Conservation (phyloP, 2,888 invertebrate species). For the Pogonocherus hispidulus region DNA sequence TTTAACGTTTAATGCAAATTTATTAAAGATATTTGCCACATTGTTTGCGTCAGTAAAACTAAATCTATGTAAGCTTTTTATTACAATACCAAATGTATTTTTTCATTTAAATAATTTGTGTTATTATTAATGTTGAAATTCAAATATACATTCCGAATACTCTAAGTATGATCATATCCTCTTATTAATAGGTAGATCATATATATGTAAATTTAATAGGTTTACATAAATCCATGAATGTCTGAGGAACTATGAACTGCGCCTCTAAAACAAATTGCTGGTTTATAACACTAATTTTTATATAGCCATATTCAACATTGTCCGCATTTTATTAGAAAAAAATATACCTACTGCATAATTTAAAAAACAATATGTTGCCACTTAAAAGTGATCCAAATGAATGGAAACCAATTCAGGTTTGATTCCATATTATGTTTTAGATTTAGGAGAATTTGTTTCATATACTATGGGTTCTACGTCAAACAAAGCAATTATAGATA, state of each 20-base stretch:
- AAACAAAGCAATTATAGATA: too few relatives aligned
- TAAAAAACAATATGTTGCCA: too few relatives aligned
- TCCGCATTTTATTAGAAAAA: too few relatives aligned
- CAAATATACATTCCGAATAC: conserved; percentile 12
- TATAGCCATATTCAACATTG: neutral
- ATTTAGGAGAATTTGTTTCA: too few relatives aligned
- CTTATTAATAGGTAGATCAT: conserved; percentile 18
- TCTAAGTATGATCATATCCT: conserved; percentile 9
- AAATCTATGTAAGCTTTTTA: conserved; percentile 1
- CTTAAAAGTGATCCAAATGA: too few relatives aligned
- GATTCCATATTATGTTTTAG: too few relatives aligned
- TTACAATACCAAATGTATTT: conserved; percentile 2
- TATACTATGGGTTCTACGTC: too few relatives aligned
- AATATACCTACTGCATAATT: too few relatives aligned
- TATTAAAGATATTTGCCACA: conserved; percentile 17
- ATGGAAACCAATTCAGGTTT: too few relatives aligned
- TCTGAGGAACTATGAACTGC: neutral
- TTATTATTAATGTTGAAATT: conserved; percentile 15
- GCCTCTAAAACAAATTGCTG: conserved; percentile 8
- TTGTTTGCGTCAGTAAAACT: conserved; percentile 17
- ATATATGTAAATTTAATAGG: conserved; percentile 14
- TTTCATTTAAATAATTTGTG: conserved; percentile 9
- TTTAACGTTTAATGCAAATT: conserved; percentile 18
- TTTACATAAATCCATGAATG: conserved; percentile 4
- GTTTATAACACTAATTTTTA: neutral